Evolutionary conservation across 2,888 invertebrate genomes (phyloP), one percentile per base, ranked within the genome.

Genomic region (Leptogaster cylindrica): DNA sequence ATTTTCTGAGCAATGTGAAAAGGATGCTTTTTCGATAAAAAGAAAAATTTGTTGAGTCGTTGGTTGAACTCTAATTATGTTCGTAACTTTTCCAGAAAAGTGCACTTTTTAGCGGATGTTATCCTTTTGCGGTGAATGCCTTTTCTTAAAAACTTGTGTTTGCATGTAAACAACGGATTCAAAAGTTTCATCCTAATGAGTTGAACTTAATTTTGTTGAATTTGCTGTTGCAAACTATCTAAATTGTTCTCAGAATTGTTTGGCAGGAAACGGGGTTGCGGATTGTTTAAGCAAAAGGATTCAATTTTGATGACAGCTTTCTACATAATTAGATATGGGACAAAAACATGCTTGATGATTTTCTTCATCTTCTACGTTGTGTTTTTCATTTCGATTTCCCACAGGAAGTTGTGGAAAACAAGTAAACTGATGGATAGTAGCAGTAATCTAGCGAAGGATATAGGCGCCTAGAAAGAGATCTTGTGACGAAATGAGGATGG

Each of bases 361-460:
- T 46, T 46, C 20, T 46, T 46, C 25, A 8, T 25, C 25, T 46
- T 23, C n/a, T 46, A 18, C 20, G 8, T 44, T 44, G 16, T 41
- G 10, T 36, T 44, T 16, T 46, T 46, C 4, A 20, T 46, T 46
- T 46, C 46, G 46, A 55, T 55, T 39, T 55, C 55, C 55, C 55
- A 12, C 14, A 55, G 55, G 55, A 23, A 23, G 23, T 36, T 36
- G 36, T 18, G 52, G 16, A 31, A 36, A 36, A 36, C 12, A 31
- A 55, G 18, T 39, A 20, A 55, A 55, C 55, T 55, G 55, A 55
- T 55, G 55, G 39, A 55, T 55, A 55, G 55, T 36, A 36, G 39
- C 14, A 33, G 28, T 28, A 27, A 50, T 14, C 25, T 16, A 28
- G 28, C 50, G 14, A 27, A 50, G 8, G 27, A 52, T n/a, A n/a